Base-by-base conservation (phyloP, 2,113 vertebrate genomes). In the Cavia porcellus region DNA sequence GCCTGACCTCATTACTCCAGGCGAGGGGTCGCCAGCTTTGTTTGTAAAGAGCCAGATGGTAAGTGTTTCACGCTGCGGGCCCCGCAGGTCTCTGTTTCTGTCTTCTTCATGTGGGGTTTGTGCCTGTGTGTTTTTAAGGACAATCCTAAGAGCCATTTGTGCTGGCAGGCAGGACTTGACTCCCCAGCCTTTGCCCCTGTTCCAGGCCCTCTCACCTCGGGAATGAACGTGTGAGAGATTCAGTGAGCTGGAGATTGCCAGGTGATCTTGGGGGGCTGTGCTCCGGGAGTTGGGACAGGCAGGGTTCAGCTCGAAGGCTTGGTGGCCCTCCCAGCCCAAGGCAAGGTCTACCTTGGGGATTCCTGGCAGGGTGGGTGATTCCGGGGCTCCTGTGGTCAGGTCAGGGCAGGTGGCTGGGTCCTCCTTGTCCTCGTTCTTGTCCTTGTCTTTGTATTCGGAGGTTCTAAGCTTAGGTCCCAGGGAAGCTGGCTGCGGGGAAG, bases 1-100 rank as follows among this genome's bases (percentile, higher is more conserved):
- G 83, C 32, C 8, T 92, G 68, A 94, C 42, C 84, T 97, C 95
- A 87, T 95, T 84, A 45, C 93, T 93, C 45, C 42, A 94, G 75
- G 81, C 61, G 75, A 84, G 59, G 68, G 70, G 6, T 92, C 94
- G 93, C 86, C 75, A 93, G 77, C 19, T 5, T n/a, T 62, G 74
- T 45, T 35, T 92, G 8, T 89, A 70, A 84, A 15, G 80, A 96
- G 82, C 66, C 95, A 92, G 89, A 84, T 75, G 92, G 68, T 81
- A 92, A 96, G 92, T 94, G 95, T 80, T 89, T 89, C 42, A 52
- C 35, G 11, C 52, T 77, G 42, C 59, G 50, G 62, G 32, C 77
- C 77, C 42, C 50, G 19, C 83, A 83, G 30, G 7, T 72, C 42
- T 91, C 81, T 86, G 72, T 89, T 96, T 95, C 64, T 50, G 95